A percentile compares a stretch with the other conserved stretches of the same genome.
Conservation (phyloP, 2,888 invertebrate species). For the Aproaerema taeniolella region DNA sequence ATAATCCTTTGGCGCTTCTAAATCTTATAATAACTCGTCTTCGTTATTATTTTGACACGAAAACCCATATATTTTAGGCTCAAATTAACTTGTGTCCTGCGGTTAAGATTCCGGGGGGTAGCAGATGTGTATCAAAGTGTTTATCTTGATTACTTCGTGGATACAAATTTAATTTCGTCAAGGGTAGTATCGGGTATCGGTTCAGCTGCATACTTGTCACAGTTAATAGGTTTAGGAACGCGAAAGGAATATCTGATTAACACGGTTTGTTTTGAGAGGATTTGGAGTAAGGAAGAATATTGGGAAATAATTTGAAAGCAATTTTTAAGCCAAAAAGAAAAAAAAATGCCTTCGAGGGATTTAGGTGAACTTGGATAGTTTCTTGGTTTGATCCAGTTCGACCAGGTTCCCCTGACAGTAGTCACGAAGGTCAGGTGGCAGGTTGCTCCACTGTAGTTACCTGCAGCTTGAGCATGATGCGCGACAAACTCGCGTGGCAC, state of each 20-base stretch:
- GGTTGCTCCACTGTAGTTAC: no score
- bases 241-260: slow-evolving; percentile 35
- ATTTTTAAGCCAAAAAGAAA: no score
- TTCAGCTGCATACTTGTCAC: slow-evolving; percentile 52
- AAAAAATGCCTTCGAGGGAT: no score
- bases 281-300: no score
- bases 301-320: no score
- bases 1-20: no score
- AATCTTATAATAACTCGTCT: slow-evolving; percentile 14
- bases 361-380: no score
- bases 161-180: slow-evolving; percentile 54
- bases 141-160: slow-evolving; percentile 63
- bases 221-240: slow-evolving; percentile 50
- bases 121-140: slow-evolving; percentile 66
- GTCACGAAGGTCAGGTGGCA: no score
- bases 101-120: slow-evolving; percentile 22
- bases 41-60: not conserved
- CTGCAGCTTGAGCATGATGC: no score
- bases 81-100: not conserved
- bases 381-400: no score
- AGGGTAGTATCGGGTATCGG: slow-evolving; percentile 32
- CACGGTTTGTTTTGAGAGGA: slow-evolving; percentile 16
- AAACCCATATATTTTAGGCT: not conserved
- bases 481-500: no score
- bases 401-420: no score